Percentiles rank a stretch among this genome's conserved stretches.
Evolutionary conservation across 2,113 vertebrate genomes (phyloP).

Genomic region (Rhinichthys klamathensis): DNA sequence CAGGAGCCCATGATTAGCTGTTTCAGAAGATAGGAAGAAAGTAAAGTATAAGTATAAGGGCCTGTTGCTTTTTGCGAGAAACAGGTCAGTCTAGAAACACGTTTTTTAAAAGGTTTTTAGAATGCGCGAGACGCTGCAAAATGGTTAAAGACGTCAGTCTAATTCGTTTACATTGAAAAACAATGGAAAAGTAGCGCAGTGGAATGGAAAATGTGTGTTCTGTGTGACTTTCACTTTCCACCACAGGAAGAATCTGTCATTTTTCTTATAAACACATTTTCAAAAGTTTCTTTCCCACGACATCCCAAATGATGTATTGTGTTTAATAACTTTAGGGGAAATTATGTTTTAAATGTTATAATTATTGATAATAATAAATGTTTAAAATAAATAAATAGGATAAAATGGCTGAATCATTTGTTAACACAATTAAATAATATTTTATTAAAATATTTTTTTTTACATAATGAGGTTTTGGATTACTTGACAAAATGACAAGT

Average conservation of each 20-base stretch:
- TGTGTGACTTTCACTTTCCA: too few relatives aligned
- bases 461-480: not conserved
- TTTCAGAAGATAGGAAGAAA: constrained; percentile 26
- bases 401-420: not conserved
- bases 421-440: too few relatives aligned
- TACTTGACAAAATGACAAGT: not conserved
- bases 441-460: not conserved
- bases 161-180: too few relatives aligned
- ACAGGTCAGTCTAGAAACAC: too few relatives aligned
- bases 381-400: not conserved
- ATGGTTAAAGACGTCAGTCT: too few relatives aligned
- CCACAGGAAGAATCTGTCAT: not conserved
- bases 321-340: not conserved
- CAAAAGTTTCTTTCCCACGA: not conserved
- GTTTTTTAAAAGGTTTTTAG: too few relatives aligned
- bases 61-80: too few relatives aligned
- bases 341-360: not conserved
- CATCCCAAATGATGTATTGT: not conserved
- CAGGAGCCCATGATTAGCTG: constrained; percentile 86
- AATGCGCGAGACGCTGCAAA: too few relatives aligned
- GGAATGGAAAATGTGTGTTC: too few relatives aligned
- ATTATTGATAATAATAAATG: not conserved
- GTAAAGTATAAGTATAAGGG: not conserved
- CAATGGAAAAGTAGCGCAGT: too few relatives aligned
- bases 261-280: not conserved